Conservation (phyloP, 2,888 invertebrate species). For the Taenaris catops region DNA sequence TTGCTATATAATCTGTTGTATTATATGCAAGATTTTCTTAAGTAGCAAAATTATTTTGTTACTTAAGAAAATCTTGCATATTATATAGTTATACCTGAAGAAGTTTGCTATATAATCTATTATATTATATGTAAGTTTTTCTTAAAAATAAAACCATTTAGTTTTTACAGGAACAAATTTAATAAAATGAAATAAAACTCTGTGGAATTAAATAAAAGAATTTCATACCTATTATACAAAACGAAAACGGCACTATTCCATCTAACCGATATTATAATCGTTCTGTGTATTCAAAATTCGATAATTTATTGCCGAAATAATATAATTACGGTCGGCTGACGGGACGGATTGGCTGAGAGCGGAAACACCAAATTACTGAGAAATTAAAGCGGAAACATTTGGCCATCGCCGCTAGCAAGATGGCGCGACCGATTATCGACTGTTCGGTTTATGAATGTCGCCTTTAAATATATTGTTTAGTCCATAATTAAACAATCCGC, state of each 20-base stretch:
- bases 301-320: constrained; percentile 80
- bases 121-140: too few relatives aligned
- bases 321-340: constrained; percentile 75
- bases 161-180: too few relatives aligned
- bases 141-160: too few relatives aligned
- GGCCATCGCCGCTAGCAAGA: constrained; percentile 77
- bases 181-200: background rate
- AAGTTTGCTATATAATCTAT: too few relatives aligned
- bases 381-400: constrained; percentile 81
- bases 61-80: too few relatives aligned
- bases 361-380: constrained; percentile 77
- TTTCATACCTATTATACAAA: constrained; percentile 1
- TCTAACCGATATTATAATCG: constrained; percentile 64
- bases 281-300: constrained; percentile 74
- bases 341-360: constrained; percentile 74
- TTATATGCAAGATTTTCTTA: too few relatives aligned
- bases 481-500: constrained; percentile 22
- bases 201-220: background rate
- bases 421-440: constrained; percentile 69
- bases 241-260: constrained; percentile 37
- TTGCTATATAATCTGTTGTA: too few relatives aligned
- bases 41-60: too few relatives aligned
- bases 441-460: constrained; percentile 71
- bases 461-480: constrained; percentile 51
- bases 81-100: too few relatives aligned